A percentile compares a stretch with the other conserved stretches of the same genome.
Conservation (phyloP, 1,140 invertebrate species). For the fruit fly (Drosophila melanogaster) region Release_6_plus_ISO1_MT NT_033777.3:8311501-8312000, state of each 20-base stretch:
- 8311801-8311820: slow-evolving; percentile 87
- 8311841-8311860: slow-evolving; percentile 88
- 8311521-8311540: slow-evolving; percentile 87
- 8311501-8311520: slow-evolving; percentile 86
- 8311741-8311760: slow-evolving; percentile 88
- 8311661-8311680: slow-evolving; percentile 87
- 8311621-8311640: slow-evolving; percentile 86
- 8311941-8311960: neutral
- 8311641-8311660: slow-evolving; percentile 87
- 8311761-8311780: slow-evolving; percentile 88
- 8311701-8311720: slow-evolving; percentile 88
- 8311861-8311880: slow-evolving; percentile 85
- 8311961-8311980: neutral
- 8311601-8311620: slow-evolving; percentile 86
- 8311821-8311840: slow-evolving; percentile 88
- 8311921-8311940: neutral
- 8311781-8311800: slow-evolving; percentile 88
- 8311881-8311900: slow-evolving; percentile 6
- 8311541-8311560: slow-evolving; percentile 85
- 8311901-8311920: neutral
- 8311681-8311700: slow-evolving; percentile 86
- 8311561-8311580: slow-evolving; percentile 25
- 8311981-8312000: slow-evolving; percentile 4
- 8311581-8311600: slow-evolving; percentile 86
- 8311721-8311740: slow-evolving; percentile 87